Percentiles rank a stretch among this genome's conserved stretches.
Evolutionary conservation across 2,797 vertebrate species (phyloP).

Genomic region (Ptychobarbus kaznakovi): DNA sequence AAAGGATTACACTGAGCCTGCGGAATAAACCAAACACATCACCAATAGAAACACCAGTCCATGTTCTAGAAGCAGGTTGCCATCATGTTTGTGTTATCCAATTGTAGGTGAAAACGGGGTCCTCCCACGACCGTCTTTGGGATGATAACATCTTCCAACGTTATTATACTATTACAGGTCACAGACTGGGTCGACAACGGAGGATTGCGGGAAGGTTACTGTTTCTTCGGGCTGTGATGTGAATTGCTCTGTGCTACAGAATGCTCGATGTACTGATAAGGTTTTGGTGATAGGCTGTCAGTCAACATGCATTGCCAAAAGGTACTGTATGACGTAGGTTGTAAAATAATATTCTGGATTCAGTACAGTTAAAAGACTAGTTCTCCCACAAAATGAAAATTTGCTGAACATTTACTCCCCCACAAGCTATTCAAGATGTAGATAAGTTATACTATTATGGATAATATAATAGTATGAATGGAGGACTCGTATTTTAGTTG

Average conservation of each 20-base stretch:
- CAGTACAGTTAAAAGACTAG: not conserved
- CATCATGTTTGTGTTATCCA: slow-evolving; percentile 29
- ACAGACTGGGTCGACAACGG: slow-evolving; percentile 30
- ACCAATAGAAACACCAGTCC: slow-evolving; percentile 25
- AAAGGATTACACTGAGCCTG: slow-evolving; percentile 41
- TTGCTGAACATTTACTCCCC: not conserved
- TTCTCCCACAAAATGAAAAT: not conserved
- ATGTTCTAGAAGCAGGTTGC: slow-evolving; percentile 15
- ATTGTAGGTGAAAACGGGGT: slow-evolving; percentile 27
- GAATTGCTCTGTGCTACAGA: slow-evolving; percentile 23
- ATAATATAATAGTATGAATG: not conserved
- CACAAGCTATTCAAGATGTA: not conserved
- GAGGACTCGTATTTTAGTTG: not conserved
- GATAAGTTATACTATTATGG: not conserved
- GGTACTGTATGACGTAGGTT: not conserved
- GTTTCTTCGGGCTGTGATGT: slow-evolving; percentile 33
- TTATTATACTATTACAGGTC: slow-evolving; percentile 48
- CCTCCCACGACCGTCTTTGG: slow-evolving; percentile 24
- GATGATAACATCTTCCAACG: slow-evolving; percentile 50
- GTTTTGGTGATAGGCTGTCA: slow-evolving; percentile 13
- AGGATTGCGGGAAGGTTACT: slow-evolving; percentile 40
- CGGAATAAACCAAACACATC: slow-evolving; percentile 30
- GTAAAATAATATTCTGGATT: not conserved
- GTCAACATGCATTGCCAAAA: not conserved
- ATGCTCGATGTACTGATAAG: not conserved